phyloP scores from a whole-genome alignment of 92 coral and sea anemone genomes.

The Palythoa grandis region DNA sequence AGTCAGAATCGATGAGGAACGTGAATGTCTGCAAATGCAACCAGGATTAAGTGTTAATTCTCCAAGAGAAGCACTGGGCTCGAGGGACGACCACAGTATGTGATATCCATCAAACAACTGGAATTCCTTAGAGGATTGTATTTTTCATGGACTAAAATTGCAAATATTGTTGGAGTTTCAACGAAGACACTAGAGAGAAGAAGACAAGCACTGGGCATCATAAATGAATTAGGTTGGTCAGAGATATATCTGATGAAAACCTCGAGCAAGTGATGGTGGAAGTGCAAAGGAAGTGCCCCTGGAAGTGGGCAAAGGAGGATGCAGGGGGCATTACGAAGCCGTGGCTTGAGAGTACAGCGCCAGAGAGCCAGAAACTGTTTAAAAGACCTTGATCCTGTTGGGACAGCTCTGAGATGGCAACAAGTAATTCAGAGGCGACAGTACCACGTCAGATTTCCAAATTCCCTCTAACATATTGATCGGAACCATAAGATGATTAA shows the following conservation, averaged over 20 bases:
- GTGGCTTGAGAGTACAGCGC: conserved; percentile 27
- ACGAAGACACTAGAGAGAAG: conserved; percentile 37
- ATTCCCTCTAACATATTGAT: conserved; percentile 11
- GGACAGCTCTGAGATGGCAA: conserved; percentile 17
- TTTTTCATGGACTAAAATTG: conserved; percentile 45
- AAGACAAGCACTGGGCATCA: conserved; percentile 43
- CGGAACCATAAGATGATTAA: not conserved
- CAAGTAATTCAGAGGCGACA: conserved; percentile 7
- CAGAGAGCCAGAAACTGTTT: conserved; percentile 17
- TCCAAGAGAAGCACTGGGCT: not conserved
- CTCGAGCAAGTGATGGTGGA: conserved; percentile 38
- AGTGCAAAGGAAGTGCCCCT: conserved; percentile 28
- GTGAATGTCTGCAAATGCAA: conserved; percentile 13
- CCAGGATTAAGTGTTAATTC: too few relatives aligned
- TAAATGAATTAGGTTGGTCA: conserved; percentile 11
- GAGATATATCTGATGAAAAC: conserved; percentile 37
- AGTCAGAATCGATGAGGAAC: conserved; percentile 22
- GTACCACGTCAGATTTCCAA: conserved; percentile 14
- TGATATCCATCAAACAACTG: conserved; percentile 21
- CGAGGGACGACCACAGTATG: conserved; percentile 36
- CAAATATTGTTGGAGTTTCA: conserved; percentile 27
- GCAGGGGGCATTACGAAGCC: conserved; percentile 36
- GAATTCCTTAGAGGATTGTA: conserved; percentile 36
- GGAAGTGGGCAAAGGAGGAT: conserved; percentile 36
- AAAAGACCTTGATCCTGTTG: conserved; percentile 18